Base-by-base conservation (phyloP, 2,113 vertebrate genomes). In the Seriola rivoliana region DNA sequence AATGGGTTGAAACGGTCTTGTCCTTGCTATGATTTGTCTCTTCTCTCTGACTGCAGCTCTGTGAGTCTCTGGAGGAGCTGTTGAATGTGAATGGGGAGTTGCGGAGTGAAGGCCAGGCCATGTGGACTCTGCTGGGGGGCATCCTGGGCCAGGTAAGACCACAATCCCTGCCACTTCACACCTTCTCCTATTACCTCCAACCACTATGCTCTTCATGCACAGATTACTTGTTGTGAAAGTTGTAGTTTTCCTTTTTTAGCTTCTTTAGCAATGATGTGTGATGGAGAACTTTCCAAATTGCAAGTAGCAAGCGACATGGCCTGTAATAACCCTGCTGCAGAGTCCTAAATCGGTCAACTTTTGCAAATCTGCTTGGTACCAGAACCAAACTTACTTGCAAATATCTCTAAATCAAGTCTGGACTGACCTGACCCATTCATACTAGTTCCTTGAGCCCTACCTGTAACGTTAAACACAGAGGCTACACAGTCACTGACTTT, bases 21-120 rank as follows among this genome's bases (percentile, higher is more conserved):
- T 48, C 2, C 17, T 50, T 16, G 8, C 17, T 25, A 8, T 89
- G 12, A 82, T 64, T 57, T 78, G 48, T 78, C 12, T 68, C 17
- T 52, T 59, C 17, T 86, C 10, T 70, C 21, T 11, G 80, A 16
- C 29, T 75, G 29, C 88, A 99, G 98, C 94, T 99, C 0, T 99
- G 98, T 71, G 98, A 99, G 82, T 97, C 97, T 64, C 94, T 99
- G 91, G 97, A 99, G 95, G 97, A 99, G 71, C 94, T 99, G 62
- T 96, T 99, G 82, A 98, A 97, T 87, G 93, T 97, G 91, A 99
- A 98, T 83, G 96, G 97, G 63, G 96, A 97, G 88, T 94, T 99
- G 85, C 94, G 98, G 65, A 95, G 94, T 65, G 97, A 99, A 93
- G 98, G 98, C 32, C 98, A 99, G 93, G 93, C 95, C 78, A 95